Evolutionary conservation across 2,797 vertebrate species (phyloP).

Genomic region (Anomalospiza imberbis): DNA sequence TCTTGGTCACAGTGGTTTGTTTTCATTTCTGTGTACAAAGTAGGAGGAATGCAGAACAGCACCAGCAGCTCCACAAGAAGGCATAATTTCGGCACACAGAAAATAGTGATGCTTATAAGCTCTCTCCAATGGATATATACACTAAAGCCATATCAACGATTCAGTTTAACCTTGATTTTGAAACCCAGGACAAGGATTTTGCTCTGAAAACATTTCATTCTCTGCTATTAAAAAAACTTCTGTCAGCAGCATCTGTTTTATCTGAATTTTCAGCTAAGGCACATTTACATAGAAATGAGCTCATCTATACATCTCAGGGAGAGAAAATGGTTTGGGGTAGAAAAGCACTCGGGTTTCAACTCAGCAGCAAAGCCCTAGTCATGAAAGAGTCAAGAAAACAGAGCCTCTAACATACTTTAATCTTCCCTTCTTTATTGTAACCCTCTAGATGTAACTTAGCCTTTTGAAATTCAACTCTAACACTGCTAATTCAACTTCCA

Average conservation of each 20-base stretch:
- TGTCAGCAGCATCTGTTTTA: background rate
- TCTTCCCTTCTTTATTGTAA: background rate
- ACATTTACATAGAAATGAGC: background rate
- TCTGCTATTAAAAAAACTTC: background rate
- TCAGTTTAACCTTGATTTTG: background rate
- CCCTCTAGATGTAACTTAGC: background rate
- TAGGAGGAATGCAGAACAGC: slow-evolving; percentile 25
- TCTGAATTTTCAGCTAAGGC: background rate
- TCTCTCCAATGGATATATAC: background rate
- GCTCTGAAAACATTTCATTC: background rate
- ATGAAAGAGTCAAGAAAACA: background rate
- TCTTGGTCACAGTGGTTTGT: slow-evolving; percentile 52
- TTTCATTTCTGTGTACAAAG: slow-evolving; percentile 38
- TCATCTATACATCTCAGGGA: background rate
- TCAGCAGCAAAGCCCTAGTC: background rate
- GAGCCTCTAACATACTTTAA: background rate
- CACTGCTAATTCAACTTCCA: background rate
- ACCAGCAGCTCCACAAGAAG: background rate
- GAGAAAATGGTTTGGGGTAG: background rate
- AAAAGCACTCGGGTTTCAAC: background rate
- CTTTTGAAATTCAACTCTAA: slow-evolving; percentile 6
- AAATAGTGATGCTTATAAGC: background rate
- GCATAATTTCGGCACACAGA: background rate
- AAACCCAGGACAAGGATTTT: background rate
- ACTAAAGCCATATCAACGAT: background rate